A percentile compares a stretch with the other conserved stretches of the same genome.
These are phyloP conservation scores for Whitmania pigra DNA, from an alignment of 1,140 invertebrate species.

Conservation along the genomic window DNA sequence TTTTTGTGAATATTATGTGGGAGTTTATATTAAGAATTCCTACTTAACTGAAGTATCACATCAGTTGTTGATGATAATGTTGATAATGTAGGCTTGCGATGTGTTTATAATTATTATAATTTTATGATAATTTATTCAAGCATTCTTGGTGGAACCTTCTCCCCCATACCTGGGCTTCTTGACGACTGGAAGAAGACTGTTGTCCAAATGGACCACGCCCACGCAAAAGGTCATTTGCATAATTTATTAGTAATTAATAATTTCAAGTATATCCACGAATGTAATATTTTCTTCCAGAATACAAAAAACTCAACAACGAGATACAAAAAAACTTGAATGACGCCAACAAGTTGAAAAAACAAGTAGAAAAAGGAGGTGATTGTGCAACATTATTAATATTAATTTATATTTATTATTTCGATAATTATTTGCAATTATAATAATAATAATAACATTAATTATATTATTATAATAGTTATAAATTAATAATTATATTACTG, in stretches of 20 bases:
- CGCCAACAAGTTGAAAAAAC: conserved; percentile 8
- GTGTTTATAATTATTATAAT: neutral
- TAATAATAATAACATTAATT: neutral
- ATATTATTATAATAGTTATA: neutral
- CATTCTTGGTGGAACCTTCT: conserved; percentile 2
- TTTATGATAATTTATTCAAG: conserved; percentile 7
- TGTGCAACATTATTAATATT: neutral
- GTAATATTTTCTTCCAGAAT: neutral
- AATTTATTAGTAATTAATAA: no score
- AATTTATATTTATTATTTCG: neutral
- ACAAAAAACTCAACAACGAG: conserved; percentile 9
- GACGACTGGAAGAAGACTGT: conserved; percentile 77
- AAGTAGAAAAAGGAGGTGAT: conserved; percentile 6
- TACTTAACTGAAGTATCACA: no score
- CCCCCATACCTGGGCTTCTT: conserved; percentile 35
- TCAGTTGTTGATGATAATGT: neutral
- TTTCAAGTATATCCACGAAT: no score
- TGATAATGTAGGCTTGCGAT: neutral
- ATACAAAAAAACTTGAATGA: conserved; percentile 1
- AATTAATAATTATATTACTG: no score
- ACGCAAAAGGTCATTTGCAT: conserved; percentile 53
- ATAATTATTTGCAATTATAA: neutral
- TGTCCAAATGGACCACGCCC: conserved; percentile 71
- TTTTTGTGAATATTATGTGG: no score
- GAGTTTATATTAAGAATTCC: no score